phyloP scores from a whole-genome alignment of 2,888 invertebrate species.

The Cenopis cana region DNA sequence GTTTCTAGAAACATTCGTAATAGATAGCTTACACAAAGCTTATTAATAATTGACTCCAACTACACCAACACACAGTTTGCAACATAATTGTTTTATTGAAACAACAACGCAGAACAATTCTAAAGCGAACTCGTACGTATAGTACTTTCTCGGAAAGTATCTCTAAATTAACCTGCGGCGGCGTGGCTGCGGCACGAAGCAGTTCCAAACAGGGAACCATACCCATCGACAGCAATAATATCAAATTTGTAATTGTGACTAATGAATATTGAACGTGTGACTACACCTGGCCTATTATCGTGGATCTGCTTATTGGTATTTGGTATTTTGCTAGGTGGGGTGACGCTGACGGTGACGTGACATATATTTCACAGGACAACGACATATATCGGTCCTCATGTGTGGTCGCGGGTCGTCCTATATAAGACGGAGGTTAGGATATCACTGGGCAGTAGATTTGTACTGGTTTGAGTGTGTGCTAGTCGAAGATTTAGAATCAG shows the following conservation, averaged over 20 bases:
- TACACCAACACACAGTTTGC: conserved; percentile 2
- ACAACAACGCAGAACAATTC: conserved; percentile 22
- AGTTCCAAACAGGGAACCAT: conserved; percentile 60
- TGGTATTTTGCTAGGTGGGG: conserved; percentile 56
- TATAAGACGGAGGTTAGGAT: conserved; percentile 75
- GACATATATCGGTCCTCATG: conserved; percentile 32
- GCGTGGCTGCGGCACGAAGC: conserved; percentile 45
- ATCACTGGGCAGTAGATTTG: conserved; percentile 64
- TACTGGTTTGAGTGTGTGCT: conserved; percentile 66
- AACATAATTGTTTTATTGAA: conserved; percentile 2
- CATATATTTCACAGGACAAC: conserved; percentile 52
- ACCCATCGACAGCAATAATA: conserved; percentile 60
- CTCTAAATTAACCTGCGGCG: conserved; percentile 39
- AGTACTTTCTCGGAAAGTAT: conserved; percentile 20
- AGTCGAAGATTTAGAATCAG: conserved; percentile 62
- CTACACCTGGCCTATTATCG: conserved; percentile 54
- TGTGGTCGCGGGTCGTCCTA: conserved; percentile 64
- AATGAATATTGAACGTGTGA: conserved; percentile 69
- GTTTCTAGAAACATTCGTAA: not conserved
- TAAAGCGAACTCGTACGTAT: conserved; percentile 21
- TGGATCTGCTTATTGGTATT: conserved; percentile 49
- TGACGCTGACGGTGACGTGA: conserved; percentile 46
- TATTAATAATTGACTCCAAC: conserved; percentile 1
- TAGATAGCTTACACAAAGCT: conserved; percentile 4
- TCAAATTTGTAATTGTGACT: conserved; percentile 62